phyloP scores from a whole-genome alignment of 2,888 invertebrate species.

The Carterocephalus palaemon region DNA sequence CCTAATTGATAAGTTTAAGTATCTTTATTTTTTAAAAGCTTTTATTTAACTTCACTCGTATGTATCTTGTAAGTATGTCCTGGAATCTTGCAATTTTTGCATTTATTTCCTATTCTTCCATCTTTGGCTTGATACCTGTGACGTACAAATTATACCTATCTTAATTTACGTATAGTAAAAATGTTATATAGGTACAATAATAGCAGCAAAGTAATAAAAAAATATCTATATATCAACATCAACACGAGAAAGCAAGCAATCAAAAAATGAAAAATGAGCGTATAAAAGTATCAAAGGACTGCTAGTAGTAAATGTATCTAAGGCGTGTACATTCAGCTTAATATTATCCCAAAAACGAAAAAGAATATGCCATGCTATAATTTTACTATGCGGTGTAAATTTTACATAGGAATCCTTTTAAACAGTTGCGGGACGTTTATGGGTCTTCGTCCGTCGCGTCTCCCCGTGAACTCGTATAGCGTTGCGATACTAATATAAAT shows the following conservation, averaged over 20 bases:
- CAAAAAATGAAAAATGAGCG: constrained; percentile 7
- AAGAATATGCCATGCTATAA: constrained; percentile 19
- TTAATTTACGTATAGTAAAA: no score
- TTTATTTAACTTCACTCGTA: no score
- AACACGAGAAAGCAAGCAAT: not conserved
- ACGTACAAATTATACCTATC: no score
- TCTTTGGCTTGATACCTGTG: no score
- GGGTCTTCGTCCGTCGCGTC: constrained; percentile 15
- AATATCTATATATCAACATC: not conserved
- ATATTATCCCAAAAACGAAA: constrained; percentile 17
- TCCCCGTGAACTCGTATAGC: constrained; percentile 17
- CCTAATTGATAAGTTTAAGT: no score
- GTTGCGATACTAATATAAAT: constrained; percentile 18
- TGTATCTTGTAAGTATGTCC: no score
- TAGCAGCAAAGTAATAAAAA: not conserved
- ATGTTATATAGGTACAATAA: no score
- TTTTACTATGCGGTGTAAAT: constrained; percentile 21
- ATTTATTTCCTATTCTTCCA: no score
- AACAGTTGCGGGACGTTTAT: constrained; percentile 21
- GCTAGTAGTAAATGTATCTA: constrained; percentile 7
- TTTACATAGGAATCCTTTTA: constrained; percentile 25
- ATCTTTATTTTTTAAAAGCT: no score
- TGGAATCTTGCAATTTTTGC: no score
- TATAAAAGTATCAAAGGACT: constrained; percentile 14
- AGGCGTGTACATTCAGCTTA: constrained; percentile 4